Conservation (phyloP, 2,113 vertebrate genomes). For the Osmerus eperlanus region DNA sequence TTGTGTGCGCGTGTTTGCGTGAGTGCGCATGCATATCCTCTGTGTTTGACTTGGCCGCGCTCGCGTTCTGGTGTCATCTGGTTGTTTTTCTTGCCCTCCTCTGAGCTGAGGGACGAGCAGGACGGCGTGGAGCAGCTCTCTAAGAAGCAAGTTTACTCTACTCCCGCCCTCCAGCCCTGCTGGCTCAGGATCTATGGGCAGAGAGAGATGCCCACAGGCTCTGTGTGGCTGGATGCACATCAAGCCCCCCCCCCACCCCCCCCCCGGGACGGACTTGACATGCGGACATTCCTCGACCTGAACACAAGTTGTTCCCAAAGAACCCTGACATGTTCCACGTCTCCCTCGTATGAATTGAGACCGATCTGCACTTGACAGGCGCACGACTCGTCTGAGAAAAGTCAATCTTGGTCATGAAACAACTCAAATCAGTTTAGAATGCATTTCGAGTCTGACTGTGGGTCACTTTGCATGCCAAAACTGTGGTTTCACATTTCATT, state of each 20-base stretch:
- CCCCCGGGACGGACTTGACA: neutral
- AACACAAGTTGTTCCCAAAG: too few relatives aligned
- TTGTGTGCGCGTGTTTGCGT: neutral
- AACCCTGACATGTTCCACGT: too few relatives aligned
- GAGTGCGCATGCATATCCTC: neutral
- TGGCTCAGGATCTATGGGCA: neutral
- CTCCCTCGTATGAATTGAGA: too few relatives aligned
- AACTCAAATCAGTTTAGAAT: constrained; percentile 39
- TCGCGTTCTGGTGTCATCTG: constrained; percentile 24
- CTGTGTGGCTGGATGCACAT: neutral
- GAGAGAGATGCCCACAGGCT: neutral
- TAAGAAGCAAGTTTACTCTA: constrained; percentile 38
- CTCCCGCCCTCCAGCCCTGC: neutral
- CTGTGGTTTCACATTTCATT: constrained; percentile 2
- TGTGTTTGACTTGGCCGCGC: constrained; percentile 30
- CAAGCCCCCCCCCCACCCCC: neutral
- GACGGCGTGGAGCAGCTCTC: constrained; percentile 16
- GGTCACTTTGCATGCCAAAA: constrained; percentile 24
- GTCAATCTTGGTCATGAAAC: neutral
- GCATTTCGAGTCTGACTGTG: constrained; percentile 30
- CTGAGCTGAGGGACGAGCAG: neutral
- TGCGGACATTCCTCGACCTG: too few relatives aligned
- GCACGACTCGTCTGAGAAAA: too few relatives aligned
- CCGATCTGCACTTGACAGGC: too few relatives aligned
- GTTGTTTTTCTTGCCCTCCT: constrained; percentile 45